Evolutionary conservation across 2,113 vertebrate species (phyloP).

Genomic region (human): DNA sequence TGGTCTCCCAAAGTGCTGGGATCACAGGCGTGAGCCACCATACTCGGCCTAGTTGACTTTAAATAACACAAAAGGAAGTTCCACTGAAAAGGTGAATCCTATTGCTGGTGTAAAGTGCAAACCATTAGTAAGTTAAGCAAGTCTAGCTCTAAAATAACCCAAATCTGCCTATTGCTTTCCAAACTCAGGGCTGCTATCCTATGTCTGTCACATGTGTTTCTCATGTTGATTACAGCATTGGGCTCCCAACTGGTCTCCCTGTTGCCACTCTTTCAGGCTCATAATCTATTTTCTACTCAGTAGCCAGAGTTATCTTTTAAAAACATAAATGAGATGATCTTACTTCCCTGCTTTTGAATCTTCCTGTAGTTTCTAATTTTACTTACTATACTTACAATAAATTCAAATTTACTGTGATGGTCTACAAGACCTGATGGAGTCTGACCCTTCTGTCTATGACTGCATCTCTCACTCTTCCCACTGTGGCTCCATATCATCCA

Average conservation of each 20-base stretch:
- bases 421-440: not conserved
- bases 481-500: accelerated
- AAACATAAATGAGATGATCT: not conserved
- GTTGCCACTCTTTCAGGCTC: not conserved
- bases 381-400: not conserved
- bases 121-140: not conserved
- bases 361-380: not conserved
- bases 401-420: not conserved
- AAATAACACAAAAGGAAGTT: not conserved
- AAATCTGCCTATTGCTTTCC: not conserved
- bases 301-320: not conserved
- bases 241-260: not conserved
- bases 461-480: not conserved
- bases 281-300: not conserved
- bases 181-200: too few relatives aligned
- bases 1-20: too few relatives aligned
- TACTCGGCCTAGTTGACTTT: not conserved
- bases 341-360: not conserved
- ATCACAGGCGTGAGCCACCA: too few relatives aligned
- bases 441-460: not conserved
- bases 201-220: not conserved
- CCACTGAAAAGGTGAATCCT: not conserved
- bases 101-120: accelerated
- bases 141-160: not conserved
- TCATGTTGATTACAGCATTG: not conserved